Conservation (phyloP, 1,140 invertebrate genomes). For the Choristoneura fumiferana region DNA sequence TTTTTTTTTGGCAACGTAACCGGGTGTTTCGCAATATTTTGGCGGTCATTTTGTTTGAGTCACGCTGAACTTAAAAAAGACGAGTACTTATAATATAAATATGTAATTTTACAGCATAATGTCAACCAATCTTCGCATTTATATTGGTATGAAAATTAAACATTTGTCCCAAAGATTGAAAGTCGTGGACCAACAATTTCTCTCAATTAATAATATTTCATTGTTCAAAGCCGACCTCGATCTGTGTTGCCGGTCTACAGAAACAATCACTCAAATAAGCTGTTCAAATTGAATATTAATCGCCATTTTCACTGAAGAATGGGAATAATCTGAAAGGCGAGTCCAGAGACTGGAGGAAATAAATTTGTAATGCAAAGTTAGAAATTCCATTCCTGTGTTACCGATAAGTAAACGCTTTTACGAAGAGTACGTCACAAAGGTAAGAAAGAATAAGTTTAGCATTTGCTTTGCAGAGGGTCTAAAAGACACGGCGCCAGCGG, state of each 20-base stretch:
- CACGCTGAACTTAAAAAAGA: too few relatives aligned
- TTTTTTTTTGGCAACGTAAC: too few relatives aligned
- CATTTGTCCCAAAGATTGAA: conserved; percentile 53
- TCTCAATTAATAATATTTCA: conserved; percentile 48
- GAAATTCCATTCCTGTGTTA: conserved; percentile 70
- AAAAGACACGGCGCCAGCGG: conserved; percentile 34
- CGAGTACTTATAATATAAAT: too few relatives aligned
- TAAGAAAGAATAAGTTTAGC: conserved; percentile 55
- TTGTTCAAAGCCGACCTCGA: conserved; percentile 52
- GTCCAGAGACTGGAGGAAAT: conserved; percentile 55
- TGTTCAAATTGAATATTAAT: conserved; percentile 77
- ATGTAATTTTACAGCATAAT: too few relatives aligned
- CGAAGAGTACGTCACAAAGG: conserved; percentile 47
- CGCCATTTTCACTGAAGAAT: conserved; percentile 71
- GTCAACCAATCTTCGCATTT: conserved; percentile 17
- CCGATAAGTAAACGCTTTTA: conserved; percentile 65
- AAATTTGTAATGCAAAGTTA: conserved; percentile 76
- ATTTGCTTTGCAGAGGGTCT: conserved; percentile 45
- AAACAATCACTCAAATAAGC: conserved; percentile 76
- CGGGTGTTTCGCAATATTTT: too few relatives aligned
- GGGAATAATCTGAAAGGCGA: conserved; percentile 70
- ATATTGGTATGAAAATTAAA: conserved; percentile 61
- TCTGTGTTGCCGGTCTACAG: conserved; percentile 50
- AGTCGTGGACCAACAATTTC: conserved; percentile 47
- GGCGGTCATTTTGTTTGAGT: too few relatives aligned